Evolutionary conservation across 2,113 vertebrate species (phyloP), one percentile per base, ranked within the genome.

Genomic region (Sciurus niger): DNA sequence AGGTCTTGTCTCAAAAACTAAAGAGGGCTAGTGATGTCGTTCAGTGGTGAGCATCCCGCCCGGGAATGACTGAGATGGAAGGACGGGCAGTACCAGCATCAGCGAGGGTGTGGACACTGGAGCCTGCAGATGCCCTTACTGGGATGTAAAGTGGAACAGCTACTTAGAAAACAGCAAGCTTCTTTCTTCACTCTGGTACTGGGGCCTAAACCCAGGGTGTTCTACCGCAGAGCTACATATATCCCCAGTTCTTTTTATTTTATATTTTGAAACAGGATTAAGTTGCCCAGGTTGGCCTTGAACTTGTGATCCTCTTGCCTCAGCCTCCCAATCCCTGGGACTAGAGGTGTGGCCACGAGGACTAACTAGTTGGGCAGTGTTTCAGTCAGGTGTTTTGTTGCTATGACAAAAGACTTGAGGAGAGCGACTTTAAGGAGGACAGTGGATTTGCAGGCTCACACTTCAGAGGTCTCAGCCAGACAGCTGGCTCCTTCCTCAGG

Each of bases 21-120:
- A 63, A 63, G 25, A 63, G 8, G 22, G 8, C 58, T 60, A 60
- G 58, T 60, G 58, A 25, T 25, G 58, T 25, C 9, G 58, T 25
- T 24, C 22, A 60, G 58, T 60, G 58, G 58, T 60, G 9, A 60
- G 58, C 25, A 25, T 25, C 1, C 83, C n/a, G 65, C 48, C 70
- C 16, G 65, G 65, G 67, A 95, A 89, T 53, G 79, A 90, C 16
- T 78, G 58, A 82, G 46, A 63, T 87, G 16, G 76, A n/a, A 85
- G 43, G 20, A 72, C 3, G 84, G 37, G 37, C 37, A 37, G 12
- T 28, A 37, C 9, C 40, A 51, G 55, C 60, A 28, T 22, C 88
- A 53, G 22, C 48, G 22, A 94, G 92, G 34, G 77, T 48, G 7
- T 20, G 17, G 43, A 79, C 37, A 51, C 4, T 80, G 25, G 28